Conservation (phyloP, 2,113 vertebrate genomes). For the Solenodon paradoxus region DNA sequence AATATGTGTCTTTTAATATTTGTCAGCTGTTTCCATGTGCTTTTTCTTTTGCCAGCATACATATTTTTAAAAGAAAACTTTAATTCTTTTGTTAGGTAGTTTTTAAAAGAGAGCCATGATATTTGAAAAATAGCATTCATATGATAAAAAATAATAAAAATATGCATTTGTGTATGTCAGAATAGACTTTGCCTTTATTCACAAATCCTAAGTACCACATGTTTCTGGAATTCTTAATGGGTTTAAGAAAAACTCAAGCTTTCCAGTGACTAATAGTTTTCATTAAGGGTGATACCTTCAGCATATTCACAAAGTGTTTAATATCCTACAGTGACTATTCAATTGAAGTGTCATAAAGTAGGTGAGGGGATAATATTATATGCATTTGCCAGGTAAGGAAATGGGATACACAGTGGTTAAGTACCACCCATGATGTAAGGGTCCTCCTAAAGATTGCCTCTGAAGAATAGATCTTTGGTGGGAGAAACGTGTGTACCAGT, state of each 20-base stretch:
- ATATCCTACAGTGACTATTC: not conserved
- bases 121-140: not conserved
- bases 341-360: not conserved
- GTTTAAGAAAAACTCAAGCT: not conserved
- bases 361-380: not conserved
- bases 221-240: not conserved
- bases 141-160: not conserved
- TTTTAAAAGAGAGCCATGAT: not conserved
- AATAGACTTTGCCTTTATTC: not conserved
- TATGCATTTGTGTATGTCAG: not conserved
- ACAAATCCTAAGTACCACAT: not conserved
- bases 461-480: not conserved
- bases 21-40: not conserved
- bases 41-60: constrained; percentile 14
- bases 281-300: not conserved
- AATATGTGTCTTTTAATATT: constrained; percentile 18
- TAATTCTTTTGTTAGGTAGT: not conserved
- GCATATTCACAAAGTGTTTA: not conserved
- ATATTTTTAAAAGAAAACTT: not conserved
- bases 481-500: not conserved
- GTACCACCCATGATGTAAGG: not conserved
- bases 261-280: not conserved
- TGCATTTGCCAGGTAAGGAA: not conserved
- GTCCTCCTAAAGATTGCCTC: not conserved
- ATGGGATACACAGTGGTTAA: not conserved